Evolutionary conservation across 2,888 invertebrate species (phyloP), one percentile per base, ranked within the genome.

Genomic region (Lepidochrysops patricia): DNA sequence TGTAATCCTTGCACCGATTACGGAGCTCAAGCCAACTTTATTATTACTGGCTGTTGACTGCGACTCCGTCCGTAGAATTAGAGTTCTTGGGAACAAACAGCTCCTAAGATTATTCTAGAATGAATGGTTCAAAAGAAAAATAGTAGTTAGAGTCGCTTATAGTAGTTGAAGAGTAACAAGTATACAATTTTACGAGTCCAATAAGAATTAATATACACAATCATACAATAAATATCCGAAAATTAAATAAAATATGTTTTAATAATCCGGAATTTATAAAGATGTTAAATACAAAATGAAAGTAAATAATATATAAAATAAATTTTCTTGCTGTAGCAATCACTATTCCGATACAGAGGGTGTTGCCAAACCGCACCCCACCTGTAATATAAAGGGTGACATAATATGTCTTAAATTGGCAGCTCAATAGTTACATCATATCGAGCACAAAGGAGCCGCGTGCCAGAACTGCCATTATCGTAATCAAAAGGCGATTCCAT

Each of bases 401-500:
- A 27, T 60, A 60, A 62, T 60, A 48, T 61, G 43, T 63, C 23
- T 63, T 60, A 62, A 64, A 61, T 60, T 56, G 63, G 60, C 32
- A 48, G 54, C 35, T 61, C 62, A 62, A 56, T 57, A 35, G 56
- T 60, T 34, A 60, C 50, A 59, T 59, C 57, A 58, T 34, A 57
- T 12, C 32, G 34, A 48, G 62, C 60, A 63, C 58, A 63, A 59
- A 58, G 59, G 54, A 12, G 29, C 15, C 54, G 54, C 15, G 52
- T 13, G 13, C 35, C 23, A 52, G 19, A 32, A 37, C 48, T 15
- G 54, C 63, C 54, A 61, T 61, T 62, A 60, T 57, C 48, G 57
- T 61, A 59, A 60, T 63, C 54, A 59, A 60, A 61, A 63, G 59
- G 34, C 63, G 62, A 62, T 63, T 62, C 59, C 63, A 54, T 60